phyloP scores from a whole-genome alignment of 2,797 vertebrate species.

The Geotria australis region DNA sequence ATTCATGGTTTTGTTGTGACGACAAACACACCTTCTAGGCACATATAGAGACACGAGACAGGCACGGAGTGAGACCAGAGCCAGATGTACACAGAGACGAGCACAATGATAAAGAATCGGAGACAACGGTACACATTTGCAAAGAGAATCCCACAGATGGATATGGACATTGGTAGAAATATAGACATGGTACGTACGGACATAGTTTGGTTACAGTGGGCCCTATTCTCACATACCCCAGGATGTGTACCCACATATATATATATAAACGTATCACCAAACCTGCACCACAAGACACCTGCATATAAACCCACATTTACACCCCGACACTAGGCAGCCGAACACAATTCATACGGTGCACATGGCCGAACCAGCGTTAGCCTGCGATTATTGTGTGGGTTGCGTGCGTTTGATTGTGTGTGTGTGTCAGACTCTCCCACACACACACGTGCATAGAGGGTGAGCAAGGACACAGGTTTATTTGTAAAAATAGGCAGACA shows the following conservation, averaged over 20 bases:
- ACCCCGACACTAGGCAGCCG: background rate
- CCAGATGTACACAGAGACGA: background rate
- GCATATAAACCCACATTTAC: too few relatives aligned
- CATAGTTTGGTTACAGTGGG: background rate
- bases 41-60: background rate
- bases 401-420: too few relatives aligned
- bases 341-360: background rate
- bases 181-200: background rate
- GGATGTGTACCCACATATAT: background rate
- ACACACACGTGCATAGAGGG: too few relatives aligned
- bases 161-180: background rate
- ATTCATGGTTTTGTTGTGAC: too few relatives aligned
- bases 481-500: too few relatives aligned
- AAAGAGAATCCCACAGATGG: background rate
- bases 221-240: background rate
- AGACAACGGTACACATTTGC: background rate
- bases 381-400: too few relatives aligned
- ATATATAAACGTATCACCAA: too few relatives aligned
- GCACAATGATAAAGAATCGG: background rate
- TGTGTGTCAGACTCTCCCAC: too few relatives aligned
- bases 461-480: too few relatives aligned
- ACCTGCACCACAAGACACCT: background rate
- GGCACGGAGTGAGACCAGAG: too few relatives aligned
- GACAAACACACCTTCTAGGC: background rate
- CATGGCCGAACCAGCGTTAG: too few relatives aligned